Conservation (phyloP, 2,888 invertebrate genomes). For the Drosophila demipolita region DNA sequence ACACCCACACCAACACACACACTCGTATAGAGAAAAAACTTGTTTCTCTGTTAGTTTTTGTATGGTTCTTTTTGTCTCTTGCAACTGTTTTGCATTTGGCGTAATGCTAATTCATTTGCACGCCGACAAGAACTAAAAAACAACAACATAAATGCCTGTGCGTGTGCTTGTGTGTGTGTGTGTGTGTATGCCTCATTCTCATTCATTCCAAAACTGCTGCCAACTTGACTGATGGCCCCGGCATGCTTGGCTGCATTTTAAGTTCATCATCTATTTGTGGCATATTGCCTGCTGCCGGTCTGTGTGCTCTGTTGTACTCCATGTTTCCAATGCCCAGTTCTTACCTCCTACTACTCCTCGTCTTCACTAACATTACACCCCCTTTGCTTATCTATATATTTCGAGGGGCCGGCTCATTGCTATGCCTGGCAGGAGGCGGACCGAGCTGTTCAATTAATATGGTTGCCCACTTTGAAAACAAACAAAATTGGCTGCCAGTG, state of each 20-base stretch:
- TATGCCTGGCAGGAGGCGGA: slow-evolving; percentile 50
- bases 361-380: neutral
- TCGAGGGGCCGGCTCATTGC: slow-evolving; percentile 36
- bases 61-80: slow-evolving; percentile 23
- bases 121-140: slow-evolving; percentile 40
- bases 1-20: neutral
- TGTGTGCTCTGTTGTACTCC: slow-evolving; percentile 22
- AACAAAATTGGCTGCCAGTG: slow-evolving; percentile 54
- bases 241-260: slow-evolving; percentile 82
- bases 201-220: slow-evolving; percentile 73
- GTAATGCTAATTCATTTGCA: slow-evolving; percentile 75
- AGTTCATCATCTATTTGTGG: slow-evolving; percentile 80
- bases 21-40: slow-evolving; percentile 29
- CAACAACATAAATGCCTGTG: slow-evolving; percentile 36
- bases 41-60: slow-evolving; percentile 36
- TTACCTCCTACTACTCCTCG: neutral
- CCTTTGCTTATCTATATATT: neutral
- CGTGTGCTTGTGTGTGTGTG: slow-evolving; percentile 5
- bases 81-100: slow-evolving; percentile 65
- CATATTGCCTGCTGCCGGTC: slow-evolving; percentile 48
- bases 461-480: slow-evolving; percentile 52
- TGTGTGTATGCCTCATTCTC: slow-evolving; percentile 61
- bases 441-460: slow-evolving; percentile 70
- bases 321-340: slow-evolving; percentile 1
- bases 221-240: slow-evolving; percentile 73